Evolutionary conservation across 2,113 vertebrate species (phyloP), one percentile per base, ranked within the genome.

Genomic region (Cephalopholis sonnerati): DNA sequence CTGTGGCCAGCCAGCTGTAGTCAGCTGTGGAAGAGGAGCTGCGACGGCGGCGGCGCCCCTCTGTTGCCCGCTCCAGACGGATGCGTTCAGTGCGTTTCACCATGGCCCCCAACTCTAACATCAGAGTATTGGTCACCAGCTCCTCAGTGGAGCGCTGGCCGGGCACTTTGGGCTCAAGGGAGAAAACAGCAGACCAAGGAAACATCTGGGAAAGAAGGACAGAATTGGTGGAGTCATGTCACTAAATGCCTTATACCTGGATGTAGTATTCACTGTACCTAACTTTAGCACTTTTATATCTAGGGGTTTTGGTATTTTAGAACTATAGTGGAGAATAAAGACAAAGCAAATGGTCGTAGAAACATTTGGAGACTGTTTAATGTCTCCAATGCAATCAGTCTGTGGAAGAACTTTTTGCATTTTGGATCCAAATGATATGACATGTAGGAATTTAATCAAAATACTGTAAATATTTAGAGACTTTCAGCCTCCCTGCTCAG

Each of bases 121-220:
- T 96, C 75, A 96, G 89, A 4, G 96, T 96, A 58, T 96, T 95
- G 85, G 95, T 95, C 0, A 96, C 96, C 79, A 96, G 64, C 84
- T 96, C 96, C 74, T 94, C 92, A 0, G 90, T 61, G 24, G 82
- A 91, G 58, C 95, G 94, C 27, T 95, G 95, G 10, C 94, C 94
- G 0, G 95, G 91, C 13, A 95, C 93, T 87, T 95, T 95, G 11
- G 95, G 92, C 80, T 95, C 93, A 29, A 95, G 78, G 20, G 95
- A 94, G 79, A 96, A 95, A 76, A 96, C 91, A 24, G 94, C 94
- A 0, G 95, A 95, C 96, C 94, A 96, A 44, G 95, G 95, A 88
- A 96, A 96, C 95, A 96, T 96, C 95, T 95, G 81, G 62, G 1
- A 85, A 41, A 71, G 5, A 75, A 41, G 22, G 65, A 63, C 6